Base-by-base conservation (phyloP, 2,113 vertebrate genomes). In the Tachuris rubrigastra region DNA sequence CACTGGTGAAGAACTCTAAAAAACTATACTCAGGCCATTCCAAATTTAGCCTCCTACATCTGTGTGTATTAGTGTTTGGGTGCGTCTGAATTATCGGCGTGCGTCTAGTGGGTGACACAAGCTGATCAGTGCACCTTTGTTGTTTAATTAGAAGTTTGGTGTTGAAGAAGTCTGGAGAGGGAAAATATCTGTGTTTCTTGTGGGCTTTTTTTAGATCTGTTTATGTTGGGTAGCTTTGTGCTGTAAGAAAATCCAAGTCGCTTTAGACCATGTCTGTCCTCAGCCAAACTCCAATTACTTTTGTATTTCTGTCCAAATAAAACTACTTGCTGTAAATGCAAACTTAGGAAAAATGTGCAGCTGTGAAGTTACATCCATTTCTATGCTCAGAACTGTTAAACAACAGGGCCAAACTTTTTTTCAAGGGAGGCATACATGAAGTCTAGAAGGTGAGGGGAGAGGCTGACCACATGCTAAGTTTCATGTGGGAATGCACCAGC, bases 201-300 rank as follows among this genome's bases (percentile, higher is more conserved):
- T 2, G 13, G 19, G 35, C 14, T 90, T 86, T 95, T 96, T 95
- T 87, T 65, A 78, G 59, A 50, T 67, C 74, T 95, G 83, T 93
- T 96, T 95, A 59, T 9, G 2, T 35, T 92, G 87, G 77, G 63
- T 68, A 68, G 71, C 25, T 84, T 82, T 74, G 63, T 44, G 47
- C 59, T 81, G 28, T 49, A 75, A 90, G 91, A 95, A 96, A 91
- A 94, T 83, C 69, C 79, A 71, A 95, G 63, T 66, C 0, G 0
- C 55, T 78, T 83, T 47, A 85, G 76, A 74, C 71, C 2, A 1
- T 4, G 5, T 41, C 72, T 80, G 62, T 84, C 37, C 69, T 66
- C 92, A 96, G 96, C 91, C 95, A 94, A 93, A 73, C 12, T 22
- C 62, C 71, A 84, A 76, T 73, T 79, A 93, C 74, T 95, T 96